Conservation (phyloP, 1,140 invertebrate species). For the Aphaenogaster ashmeadi region DNA sequence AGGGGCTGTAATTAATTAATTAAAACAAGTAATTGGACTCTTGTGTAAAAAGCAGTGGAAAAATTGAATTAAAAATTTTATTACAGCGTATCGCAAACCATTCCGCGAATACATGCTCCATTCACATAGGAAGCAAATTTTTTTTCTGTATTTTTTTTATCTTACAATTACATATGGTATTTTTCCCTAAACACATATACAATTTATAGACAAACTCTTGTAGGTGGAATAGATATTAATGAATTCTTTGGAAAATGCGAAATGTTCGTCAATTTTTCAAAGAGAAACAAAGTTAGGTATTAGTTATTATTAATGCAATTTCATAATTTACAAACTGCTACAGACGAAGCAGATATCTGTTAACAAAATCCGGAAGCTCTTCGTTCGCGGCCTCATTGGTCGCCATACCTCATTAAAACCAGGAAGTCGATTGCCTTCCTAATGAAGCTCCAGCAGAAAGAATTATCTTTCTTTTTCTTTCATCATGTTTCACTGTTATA, state of each 20-base stretch:
- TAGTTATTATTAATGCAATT: slow-evolving; percentile 17
- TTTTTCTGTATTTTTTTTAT: not conserved
- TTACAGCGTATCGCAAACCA: slow-evolving; percentile 34
- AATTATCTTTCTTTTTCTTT: slow-evolving; percentile 7
- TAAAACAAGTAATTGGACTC: slow-evolving; percentile 48
- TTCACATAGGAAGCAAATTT: not conserved
- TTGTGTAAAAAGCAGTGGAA: not conserved
- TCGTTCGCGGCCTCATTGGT: slow-evolving; percentile 25
- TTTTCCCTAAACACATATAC: not conserved
- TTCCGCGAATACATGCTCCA: not conserved
- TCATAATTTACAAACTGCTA: slow-evolving; percentile 17
- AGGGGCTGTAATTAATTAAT: slow-evolving; percentile 42
- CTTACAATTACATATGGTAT: not conserved
- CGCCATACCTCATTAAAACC: slow-evolving; percentile 45
- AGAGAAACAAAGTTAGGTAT: not conserved
- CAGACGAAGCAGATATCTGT: not conserved
- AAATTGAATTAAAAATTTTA: slow-evolving; percentile 46
- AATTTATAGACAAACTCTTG: not conserved
- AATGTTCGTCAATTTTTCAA: not conserved
- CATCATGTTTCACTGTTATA: not conserved
- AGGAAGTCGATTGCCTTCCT: slow-evolving; percentile 11
- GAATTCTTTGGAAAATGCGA: not conserved
- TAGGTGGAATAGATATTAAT: not conserved
- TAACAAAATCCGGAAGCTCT: slow-evolving; percentile 37
- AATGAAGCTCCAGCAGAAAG: slow-evolving; percentile 23